A percentile compares a stretch with the other conserved stretches of the same genome.
Conservation (phyloP, 2,888 invertebrate species). For the Tetramorium bicarinatum region DNA sequence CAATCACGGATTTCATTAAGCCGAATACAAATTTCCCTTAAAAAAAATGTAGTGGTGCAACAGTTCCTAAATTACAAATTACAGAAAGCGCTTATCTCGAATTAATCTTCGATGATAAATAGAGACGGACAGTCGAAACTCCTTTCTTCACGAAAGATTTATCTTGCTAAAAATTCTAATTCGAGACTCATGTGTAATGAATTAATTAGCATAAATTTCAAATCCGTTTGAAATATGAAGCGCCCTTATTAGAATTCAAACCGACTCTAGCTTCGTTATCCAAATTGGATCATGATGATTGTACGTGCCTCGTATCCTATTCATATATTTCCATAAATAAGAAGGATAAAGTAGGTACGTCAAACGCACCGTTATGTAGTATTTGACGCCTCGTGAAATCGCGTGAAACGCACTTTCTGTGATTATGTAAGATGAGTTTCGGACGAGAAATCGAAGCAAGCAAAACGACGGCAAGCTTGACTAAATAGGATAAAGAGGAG, state of each 20-base stretch:
- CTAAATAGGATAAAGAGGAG: slow-evolving; percentile 4
- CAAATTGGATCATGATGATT: slow-evolving; percentile 31
- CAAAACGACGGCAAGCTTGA: neutral
- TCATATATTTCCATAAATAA: slow-evolving; percentile 28
- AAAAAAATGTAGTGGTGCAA: neutral
- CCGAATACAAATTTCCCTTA: neutral
- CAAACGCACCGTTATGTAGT: slow-evolving; percentile 9
- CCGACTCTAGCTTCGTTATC: slow-evolving; percentile 20
- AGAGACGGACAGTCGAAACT: neutral
- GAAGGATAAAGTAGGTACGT: neutral
- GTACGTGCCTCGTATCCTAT: slow-evolving; percentile 4
- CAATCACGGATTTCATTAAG: neutral
- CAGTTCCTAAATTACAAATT: neutral
- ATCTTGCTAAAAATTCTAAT: neutral
- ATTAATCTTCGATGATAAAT: neutral
- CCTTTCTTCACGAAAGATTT: neutral
- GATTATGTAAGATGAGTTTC: slow-evolving; percentile 22
- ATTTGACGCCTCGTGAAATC: neutral
- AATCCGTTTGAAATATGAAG: slow-evolving; percentile 12
- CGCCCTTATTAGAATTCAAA: slow-evolving; percentile 19
- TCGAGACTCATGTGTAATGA: neutral
- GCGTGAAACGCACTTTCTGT: slow-evolving; percentile 4
- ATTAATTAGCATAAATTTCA: slow-evolving; percentile 26
- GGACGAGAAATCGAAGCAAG: slow-evolving; percentile 32
- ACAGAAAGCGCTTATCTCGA: neutral